These are phyloP conservation scores for Caenorhabditis sp. DNA, from an alignment of 2,888 invertebrate genomes.

Conservation along the genomic window DNA sequence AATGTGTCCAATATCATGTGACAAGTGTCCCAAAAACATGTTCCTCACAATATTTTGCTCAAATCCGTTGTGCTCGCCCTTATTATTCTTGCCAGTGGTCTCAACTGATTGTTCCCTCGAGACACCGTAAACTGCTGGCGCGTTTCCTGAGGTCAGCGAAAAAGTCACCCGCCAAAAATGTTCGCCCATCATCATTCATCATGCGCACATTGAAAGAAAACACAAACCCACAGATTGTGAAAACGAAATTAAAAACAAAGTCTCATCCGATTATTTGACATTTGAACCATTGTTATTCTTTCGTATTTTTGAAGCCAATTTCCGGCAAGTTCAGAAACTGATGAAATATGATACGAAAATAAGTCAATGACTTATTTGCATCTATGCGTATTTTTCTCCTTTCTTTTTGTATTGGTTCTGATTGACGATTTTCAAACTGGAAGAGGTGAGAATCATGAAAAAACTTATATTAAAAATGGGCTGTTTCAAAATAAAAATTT, in stretches of 20 bases:
- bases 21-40: too few species aligned
- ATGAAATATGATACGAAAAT: not conserved
- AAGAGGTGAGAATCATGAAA: too few species aligned
- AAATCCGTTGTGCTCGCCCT: not conserved
- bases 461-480: too few species aligned
- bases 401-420: not conserved
- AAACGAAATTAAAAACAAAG: not conserved
- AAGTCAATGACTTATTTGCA: not conserved
- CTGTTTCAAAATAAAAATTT: too few species aligned
- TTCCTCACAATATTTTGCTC: too few species aligned
- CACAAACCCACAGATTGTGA: too few species aligned
- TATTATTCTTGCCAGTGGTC: not conserved
- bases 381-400: not conserved
- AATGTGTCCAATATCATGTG: too few species aligned
- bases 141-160: not conserved
- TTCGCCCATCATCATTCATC: not conserved
- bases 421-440: too few species aligned
- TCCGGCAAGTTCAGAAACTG: not conserved
- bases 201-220: not conserved
- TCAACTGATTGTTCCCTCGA: not conserved
- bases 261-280: not conserved
- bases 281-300: not conserved
- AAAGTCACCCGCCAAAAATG: not conserved
- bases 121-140: not conserved
- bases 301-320: not conserved